Evolutionary conservation across 2,888 invertebrate genomes (phyloP).

Genomic region (Eudasyphora cyanicolor): DNA sequence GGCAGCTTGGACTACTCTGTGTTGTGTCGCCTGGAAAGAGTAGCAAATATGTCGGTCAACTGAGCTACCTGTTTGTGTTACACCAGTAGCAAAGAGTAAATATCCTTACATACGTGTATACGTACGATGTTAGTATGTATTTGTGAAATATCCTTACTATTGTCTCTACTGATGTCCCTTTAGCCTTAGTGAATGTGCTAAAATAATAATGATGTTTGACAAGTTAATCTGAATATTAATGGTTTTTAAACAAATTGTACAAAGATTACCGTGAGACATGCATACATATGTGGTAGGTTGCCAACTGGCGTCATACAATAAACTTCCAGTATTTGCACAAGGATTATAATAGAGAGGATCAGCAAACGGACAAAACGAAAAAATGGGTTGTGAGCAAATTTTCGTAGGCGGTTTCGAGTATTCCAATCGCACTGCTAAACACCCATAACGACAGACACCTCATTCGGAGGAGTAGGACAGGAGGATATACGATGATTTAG

Average conservation of each 20-base stretch:
- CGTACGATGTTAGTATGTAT: background rate
- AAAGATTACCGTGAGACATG: background rate
- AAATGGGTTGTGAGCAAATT: conserved; percentile 43
- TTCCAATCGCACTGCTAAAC: background rate
- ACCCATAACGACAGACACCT: no score
- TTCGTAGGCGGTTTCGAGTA: conserved; percentile 45
- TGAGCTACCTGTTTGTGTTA: conserved; percentile 51
- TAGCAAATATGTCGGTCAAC: conserved; percentile 33
- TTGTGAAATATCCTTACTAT: conserved; percentile 24
- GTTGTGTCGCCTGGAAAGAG: no score
- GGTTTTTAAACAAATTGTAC: conserved; percentile 43
- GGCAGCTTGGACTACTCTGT: conserved; percentile 14
- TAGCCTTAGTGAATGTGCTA: conserved; percentile 52
- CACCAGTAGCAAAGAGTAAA: background rate
- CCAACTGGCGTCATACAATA: conserved; percentile 60
- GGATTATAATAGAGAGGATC: conserved; percentile 49
- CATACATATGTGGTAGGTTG: conserved; percentile 20
- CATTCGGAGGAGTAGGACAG: no score
- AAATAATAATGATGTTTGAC: conserved; percentile 62
- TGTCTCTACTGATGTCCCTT: conserved; percentile 7
- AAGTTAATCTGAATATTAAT: conserved; percentile 65
- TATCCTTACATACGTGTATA: background rate
- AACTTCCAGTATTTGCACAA: conserved; percentile 23
- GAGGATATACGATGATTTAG: conserved; percentile 55
- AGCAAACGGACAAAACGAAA: background rate